Evolutionary conservation across 2,797 vertebrate species (phyloP).

Genomic region (Erithacus rubecula): DNA sequence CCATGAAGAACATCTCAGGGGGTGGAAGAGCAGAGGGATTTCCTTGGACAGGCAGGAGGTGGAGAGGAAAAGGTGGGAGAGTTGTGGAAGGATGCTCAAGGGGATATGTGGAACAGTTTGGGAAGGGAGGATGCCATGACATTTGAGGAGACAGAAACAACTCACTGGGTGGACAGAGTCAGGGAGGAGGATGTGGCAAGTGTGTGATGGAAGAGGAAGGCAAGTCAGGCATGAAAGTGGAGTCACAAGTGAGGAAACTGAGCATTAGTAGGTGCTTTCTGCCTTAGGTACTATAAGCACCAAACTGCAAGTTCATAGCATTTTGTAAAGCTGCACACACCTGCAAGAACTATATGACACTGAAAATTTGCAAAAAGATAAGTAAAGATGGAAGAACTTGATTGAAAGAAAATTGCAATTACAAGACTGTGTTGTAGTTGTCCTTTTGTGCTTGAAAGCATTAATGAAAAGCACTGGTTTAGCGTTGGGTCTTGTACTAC

Average conservation of each 20-base stretch:
- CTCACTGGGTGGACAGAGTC: background rate
- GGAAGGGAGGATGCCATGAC: background rate
- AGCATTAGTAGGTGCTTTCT: slow-evolving; percentile 1
- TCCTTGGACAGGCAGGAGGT: background rate
- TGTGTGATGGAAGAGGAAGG: background rate
- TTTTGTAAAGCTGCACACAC: background rate
- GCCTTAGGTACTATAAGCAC: background rate
- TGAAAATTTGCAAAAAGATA: background rate
- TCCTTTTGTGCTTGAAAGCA: background rate
- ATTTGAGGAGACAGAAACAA: slow-evolving; percentile 15
- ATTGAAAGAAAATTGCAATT: background rate
- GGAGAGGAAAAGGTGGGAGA: background rate
- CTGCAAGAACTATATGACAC: background rate
- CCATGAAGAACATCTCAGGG: accelerated
- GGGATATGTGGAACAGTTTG: background rate
- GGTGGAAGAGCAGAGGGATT: background rate
- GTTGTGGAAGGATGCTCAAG: background rate
- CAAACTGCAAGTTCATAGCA: background rate
- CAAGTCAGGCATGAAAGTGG: background rate
- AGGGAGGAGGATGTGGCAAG: background rate
- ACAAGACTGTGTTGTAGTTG: background rate
- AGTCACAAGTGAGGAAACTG: background rate
- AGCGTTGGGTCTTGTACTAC: background rate
- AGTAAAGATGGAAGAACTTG: background rate
- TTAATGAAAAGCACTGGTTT: background rate